Base-by-base conservation (phyloP, 1,140 invertebrate species). In the Meloidogyne chitwoodi region DNA sequence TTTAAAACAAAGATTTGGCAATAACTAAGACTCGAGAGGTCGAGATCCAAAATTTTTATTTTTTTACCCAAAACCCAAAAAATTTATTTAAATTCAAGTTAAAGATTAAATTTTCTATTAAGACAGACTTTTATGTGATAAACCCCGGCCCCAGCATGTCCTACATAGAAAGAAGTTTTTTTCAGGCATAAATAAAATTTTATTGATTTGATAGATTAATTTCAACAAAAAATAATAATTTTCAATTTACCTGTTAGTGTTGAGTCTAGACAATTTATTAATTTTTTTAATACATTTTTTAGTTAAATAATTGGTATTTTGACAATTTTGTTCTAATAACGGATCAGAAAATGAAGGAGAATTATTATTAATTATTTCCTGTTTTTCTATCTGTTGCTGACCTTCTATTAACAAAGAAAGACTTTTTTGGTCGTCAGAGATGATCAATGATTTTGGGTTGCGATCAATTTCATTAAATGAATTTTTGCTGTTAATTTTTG, bases 401-500 rank as follows among this genome's bases (percentile, higher is more conserved):
- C 19, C 19, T 56, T 56, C 48, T n/a, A 56, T 8, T 6, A 56
- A n/a, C n/a, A 56, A n/a, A 1, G 48, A 56, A n/a, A n/a, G 19
- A n/a, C 19, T 56, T 56, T 56, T 56, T 56, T 56, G 48, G 6
- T 56, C 12, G 6, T 56, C 19, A n/a, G 48, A 3, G 2, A 56
- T 56, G 48, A 56, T 56, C 48, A 56, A 56, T 56, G 48, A 8
- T 41, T 4, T 67, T n/a, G 19, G 29, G 64, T 4, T 31, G 29
- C 29, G 65, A 67, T 67, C 8, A 24, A 67, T 67, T 67, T 41
- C 65, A 31, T n/a, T 41, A 67, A 22, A 22, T 6, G 29, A 31
- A 67, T 41, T 67, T 41, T 67, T 41, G 65, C n/a, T 67, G 16
- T 67, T 41, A 67, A 56, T 56, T 56, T 56, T 56, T 56, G 48